phyloP scores from a whole-genome alignment of 37 sponge, comb jelly and placozoan genomes.

The Halisarca cf. caerulea region DNA sequence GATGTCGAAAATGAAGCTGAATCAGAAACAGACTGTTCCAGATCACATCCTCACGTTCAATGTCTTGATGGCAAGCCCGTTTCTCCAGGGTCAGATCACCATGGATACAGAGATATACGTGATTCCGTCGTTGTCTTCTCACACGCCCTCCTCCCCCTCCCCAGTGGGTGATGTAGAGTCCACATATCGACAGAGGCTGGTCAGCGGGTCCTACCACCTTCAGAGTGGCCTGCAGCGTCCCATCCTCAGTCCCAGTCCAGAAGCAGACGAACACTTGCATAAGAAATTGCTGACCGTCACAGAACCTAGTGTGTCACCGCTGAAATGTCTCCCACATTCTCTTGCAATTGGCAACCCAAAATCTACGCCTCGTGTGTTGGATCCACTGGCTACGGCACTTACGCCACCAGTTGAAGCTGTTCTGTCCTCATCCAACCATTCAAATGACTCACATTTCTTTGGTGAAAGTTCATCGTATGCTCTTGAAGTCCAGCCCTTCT shows the following conservation, averaged over 20 bases:
- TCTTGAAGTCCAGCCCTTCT: conserved; percentile 21
- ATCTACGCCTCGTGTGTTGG: not conserved
- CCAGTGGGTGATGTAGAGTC: not conserved
- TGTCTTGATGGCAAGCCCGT: conserved; percentile 36
- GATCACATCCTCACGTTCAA: conserved; percentile 8
- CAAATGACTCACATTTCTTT: not conserved
- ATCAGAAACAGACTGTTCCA: not conserved
- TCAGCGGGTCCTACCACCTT: conserved; percentile 10
- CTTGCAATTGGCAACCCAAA: not conserved
- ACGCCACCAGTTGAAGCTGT: not conserved
- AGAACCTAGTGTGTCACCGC: not conserved
- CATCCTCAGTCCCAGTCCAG: not conserved
- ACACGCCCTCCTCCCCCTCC: not conserved
- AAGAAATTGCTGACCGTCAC: not conserved
- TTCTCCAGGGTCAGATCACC: conserved; percentile 54
- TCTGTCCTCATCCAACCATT: not conserved
- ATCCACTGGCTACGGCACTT: not conserved
- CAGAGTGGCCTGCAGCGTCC: not conserved
- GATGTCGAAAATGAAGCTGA: not conserved
- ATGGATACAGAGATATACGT: conserved; percentile 40
- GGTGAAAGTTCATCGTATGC: not conserved
- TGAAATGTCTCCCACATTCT: too few relatives aligned
- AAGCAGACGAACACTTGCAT: not conserved
- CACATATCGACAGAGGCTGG: not conserved
- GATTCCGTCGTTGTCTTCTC: conserved; percentile 13